A percentile compares a stretch with the other conserved stretches of the same genome.
These are phyloP conservation scores for Sebastes flavidus DNA, from an alignment of 2,797 vertebrate genomes.

Conservation along the genomic window DNA sequence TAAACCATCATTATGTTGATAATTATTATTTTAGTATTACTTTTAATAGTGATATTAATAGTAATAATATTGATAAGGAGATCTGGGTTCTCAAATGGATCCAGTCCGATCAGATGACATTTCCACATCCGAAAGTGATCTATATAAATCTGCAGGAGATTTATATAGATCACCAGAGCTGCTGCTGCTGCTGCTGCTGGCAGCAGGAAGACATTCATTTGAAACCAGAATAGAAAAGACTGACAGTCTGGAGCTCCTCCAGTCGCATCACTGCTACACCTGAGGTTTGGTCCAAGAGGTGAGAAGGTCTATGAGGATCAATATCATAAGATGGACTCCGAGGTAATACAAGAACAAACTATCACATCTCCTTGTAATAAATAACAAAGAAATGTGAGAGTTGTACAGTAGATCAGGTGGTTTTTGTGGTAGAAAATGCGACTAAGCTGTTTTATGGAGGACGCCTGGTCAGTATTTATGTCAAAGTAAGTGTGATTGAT, in stretches of 20 bases:
- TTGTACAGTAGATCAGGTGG: constrained; percentile 9
- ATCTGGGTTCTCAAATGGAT: constrained; percentile 15
- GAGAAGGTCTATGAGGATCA: constrained; percentile 25
- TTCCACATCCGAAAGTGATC: constrained; percentile 36
- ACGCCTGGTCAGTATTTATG: background rate
- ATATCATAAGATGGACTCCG: constrained; percentile 2
- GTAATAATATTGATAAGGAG: background rate
- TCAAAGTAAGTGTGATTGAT: background rate
- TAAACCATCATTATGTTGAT: background rate
- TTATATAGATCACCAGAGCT: constrained; percentile 9
- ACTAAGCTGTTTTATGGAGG: constrained; percentile 17
- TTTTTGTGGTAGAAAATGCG: constrained; percentile 8
- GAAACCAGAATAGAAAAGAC: constrained; percentile 44
- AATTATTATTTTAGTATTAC: background rate
- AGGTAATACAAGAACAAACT: constrained; percentile 27
- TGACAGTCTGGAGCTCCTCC: background rate
- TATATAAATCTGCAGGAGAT: constrained; percentile 17
- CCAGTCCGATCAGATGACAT: constrained; percentile 41
- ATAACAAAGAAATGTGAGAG: constrained; percentile 34
- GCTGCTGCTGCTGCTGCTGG: background rate
- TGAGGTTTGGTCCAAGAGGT: background rate
- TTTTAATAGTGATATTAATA: background rate
- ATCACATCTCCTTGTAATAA: constrained; percentile 16
- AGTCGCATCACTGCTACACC: constrained; percentile 3
- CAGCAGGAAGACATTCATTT: constrained; percentile 29